Evolutionary conservation across 2,888 invertebrate genomes (phyloP).

Genomic region (Aromia moschata): DNA sequence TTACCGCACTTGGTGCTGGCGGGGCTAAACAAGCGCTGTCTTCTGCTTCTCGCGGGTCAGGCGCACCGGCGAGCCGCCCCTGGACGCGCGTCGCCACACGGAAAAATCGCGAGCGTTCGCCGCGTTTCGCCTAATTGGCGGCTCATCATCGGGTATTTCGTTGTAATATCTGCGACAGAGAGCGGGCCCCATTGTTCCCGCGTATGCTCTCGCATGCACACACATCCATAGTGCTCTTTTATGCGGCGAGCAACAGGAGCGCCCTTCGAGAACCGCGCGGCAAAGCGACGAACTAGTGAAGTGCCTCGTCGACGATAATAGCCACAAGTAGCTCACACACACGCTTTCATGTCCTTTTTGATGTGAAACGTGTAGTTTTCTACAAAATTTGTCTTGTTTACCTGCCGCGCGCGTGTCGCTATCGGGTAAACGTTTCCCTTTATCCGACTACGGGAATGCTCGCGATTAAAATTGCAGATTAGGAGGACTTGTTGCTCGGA

Average conservation of each 20-base stretch:
- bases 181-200: constrained; percentile 20
- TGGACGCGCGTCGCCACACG: too few species aligned
- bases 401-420: constrained; percentile 43
- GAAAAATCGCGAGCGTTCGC: too few species aligned
- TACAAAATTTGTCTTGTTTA: constrained; percentile 60
- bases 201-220: constrained; percentile 8
- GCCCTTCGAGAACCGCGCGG: constrained; percentile 52
- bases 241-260: constrained; percentile 45
- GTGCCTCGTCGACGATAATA: constrained; percentile 61
- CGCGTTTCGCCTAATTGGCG: constrained; percentile 35
- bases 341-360: constrained; percentile 58
- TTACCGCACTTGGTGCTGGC: too few species aligned
- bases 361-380: constrained; percentile 58
- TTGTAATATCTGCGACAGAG: constrained; percentile 40
- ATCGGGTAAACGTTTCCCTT: constrained; percentile 43
- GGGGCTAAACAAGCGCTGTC: too few species aligned
- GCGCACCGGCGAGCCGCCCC: too few species aligned
- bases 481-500: constrained; percentile 39
- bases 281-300: constrained; percentile 53
- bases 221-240: constrained; percentile 47
- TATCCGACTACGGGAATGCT: constrained; percentile 42
- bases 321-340: constrained; percentile 61
- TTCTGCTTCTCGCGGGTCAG: too few species aligned
- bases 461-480: constrained; percentile 43
- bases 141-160: constrained; percentile 44